Evolutionary conservation across 2,888 invertebrate genomes (phyloP), one percentile per base, ranked within the genome.

Genomic region (Aphelenchoides bicaudatus): DNA sequence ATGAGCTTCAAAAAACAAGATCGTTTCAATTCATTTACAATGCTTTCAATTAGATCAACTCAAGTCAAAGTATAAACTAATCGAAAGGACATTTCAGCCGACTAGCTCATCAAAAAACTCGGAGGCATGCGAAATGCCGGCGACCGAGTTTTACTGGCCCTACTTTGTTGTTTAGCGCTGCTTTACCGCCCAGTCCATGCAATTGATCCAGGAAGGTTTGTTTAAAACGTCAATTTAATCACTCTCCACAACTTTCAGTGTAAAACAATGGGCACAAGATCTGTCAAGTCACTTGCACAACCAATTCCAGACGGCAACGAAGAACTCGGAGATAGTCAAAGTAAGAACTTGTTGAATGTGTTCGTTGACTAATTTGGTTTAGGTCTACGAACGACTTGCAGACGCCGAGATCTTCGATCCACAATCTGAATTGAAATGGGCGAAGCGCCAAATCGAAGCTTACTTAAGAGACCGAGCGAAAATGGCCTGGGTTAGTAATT

Each of bases 351-450:
- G 27, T 4, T 63, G 10, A 4, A 28, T 25, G 8, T 38, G 27
- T 31, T 53, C 10, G 19, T 19, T 54, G 1, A n/a, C 46, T 25
- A 29, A 39, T 6, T 21, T 10, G 21, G 21, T 64, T 13, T 28
- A 64, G 64, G 39, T 58, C 8, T 65, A 67, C 46, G 16, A 39
- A 21, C 47, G 47, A 21, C 27, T 66, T 25, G 70, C 78, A 37
- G 68, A 71, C 46, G 65, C 69, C 37, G 76, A 77, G 54, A 65
- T 70, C 31, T 77, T 70, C 59, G 74, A 77, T 56, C 75, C 77
- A 27, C 65, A 69, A 30, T 56, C 58, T 1, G 75, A 78, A 58
- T 56, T 77, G 51, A 68, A 69, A 47, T 28, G 55, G 39, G 66
- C 68, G 43, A 76, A 75, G 51, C 58, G 61, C 39, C 63, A 65